These are phyloP conservation scores for Ivindomyrus marchei DNA, from an alignment of 2,113 vertebrate genomes.

Conservation along the genomic window DNA sequence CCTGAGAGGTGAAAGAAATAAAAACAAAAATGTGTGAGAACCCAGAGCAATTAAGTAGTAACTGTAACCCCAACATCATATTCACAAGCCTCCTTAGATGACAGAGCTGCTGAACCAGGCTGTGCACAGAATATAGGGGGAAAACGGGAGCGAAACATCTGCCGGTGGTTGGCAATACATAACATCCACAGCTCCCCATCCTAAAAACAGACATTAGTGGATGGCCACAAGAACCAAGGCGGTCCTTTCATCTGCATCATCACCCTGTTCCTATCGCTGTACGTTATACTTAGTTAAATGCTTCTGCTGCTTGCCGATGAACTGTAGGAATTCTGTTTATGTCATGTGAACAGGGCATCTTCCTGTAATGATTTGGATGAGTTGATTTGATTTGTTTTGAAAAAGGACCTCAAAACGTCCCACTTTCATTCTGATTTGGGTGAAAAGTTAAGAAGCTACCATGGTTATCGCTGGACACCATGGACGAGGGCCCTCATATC, in stretches of 20 bases:
- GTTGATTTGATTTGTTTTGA: background rate
- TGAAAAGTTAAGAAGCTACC: background rate
- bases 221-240: background rate
- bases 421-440: background rate
- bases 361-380: background rate
- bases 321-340: background rate
- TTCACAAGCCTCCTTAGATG: background rate
- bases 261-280: background rate
- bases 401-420: background rate
- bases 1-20: conserved; percentile 66
- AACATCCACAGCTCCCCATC: background rate
- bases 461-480: background rate
- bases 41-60: background rate
- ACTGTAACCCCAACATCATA: background rate
- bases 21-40: background rate
- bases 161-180: background rate
- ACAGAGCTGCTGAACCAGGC: background rate
- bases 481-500: background rate
- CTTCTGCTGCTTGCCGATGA: background rate
- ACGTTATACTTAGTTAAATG: background rate
- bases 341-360: background rate
- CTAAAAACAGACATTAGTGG: background rate
- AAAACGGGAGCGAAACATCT: background rate
- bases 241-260: background rate
- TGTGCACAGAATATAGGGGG: background rate